Evolutionary conservation across 2,113 vertebrate species (phyloP), one percentile per base, ranked within the genome.

Genomic region (Cyprinodon variegatus): DNA sequence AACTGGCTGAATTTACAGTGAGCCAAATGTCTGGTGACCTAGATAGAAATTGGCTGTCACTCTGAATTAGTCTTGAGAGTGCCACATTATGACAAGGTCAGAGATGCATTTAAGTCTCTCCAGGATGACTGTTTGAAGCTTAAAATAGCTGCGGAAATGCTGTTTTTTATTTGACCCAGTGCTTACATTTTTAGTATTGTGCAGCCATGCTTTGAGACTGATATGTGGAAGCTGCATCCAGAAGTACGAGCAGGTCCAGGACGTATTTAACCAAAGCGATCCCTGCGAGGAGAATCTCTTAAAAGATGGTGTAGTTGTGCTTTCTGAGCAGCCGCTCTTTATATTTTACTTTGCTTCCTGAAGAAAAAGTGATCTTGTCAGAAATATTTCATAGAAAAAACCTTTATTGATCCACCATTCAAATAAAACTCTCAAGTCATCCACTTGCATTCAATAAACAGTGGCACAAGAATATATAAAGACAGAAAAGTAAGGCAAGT

Each of bases 401-500:
- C 88, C 88, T 89, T 90, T 87, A 86, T 50, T 48, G 78, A 72
- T 83, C 88, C 81, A 83, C 68, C 75, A 79, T 91, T 86, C 79
- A 91, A 91, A 91, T 90, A 84, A 89, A 92, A 87, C 68, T 88
- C 83, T 82, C 82, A 84, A 84, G 68, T 72, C 89, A 91, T 88
- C 85, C 88, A 87, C 86, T 80, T 84, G 74, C 59, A 22, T 72
- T 74, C 43, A 40, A 88, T 74, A 75, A 76, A 88, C 81, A 73
- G 90, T 92, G 90, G 92, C 92, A 92, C 89, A 84, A 88, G 83
- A 89, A 89, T 91, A 86, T 79, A 86, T 84, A 90, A 89, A 92
- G 83, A 90, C 81, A 90, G 74, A 86, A 86, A 90, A 86, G 83
- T 91, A 93, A 91, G 90, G 92, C 91, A 91, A 91, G 80, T 89